These are phyloP conservation scores for Cantharis flavilabris DNA, from an alignment of 2,888 invertebrate species.

Conservation along the genomic window DNA sequence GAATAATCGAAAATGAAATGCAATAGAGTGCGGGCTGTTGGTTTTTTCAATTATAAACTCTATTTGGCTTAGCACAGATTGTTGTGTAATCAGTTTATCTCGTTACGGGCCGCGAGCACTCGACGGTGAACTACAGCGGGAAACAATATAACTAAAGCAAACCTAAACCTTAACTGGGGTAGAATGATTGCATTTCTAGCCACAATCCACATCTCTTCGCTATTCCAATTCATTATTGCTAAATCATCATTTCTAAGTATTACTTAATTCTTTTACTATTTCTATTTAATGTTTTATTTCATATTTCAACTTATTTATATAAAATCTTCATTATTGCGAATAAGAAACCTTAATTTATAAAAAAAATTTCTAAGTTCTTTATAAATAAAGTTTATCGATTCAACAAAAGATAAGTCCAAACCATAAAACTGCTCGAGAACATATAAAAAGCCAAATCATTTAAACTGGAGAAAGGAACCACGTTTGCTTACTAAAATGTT, in stretches of 20 bases:
- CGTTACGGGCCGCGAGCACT: constrained; percentile 56
- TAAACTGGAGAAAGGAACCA: neutral
- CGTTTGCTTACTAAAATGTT: too few relatives aligned
- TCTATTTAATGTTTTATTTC: neutral
- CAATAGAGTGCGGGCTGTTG: constrained; percentile 42
- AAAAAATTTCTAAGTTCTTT: neutral
- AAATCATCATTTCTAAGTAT: constrained; percentile 49
- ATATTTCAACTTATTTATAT: neutral
- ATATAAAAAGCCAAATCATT: neutral
- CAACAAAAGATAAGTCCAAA: too few relatives aligned
- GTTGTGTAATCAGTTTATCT: constrained; percentile 59
- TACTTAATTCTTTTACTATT: constrained; percentile 42
- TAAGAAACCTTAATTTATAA: neutral
- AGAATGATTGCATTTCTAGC: constrained; percentile 57
- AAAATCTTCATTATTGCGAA: neutral
- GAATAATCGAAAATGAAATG: constrained; percentile 34
- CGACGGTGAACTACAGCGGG: constrained; percentile 57
- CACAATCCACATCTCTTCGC: constrained; percentile 41
- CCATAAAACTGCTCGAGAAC: neutral
- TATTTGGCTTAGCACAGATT: constrained; percentile 60
- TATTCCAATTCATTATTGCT: constrained; percentile 37
- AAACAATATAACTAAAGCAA: constrained; percentile 58
- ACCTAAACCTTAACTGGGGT: constrained; percentile 59
- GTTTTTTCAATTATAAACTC: constrained; percentile 60
- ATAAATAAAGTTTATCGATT: neutral